Evolutionary conservation across 2,113 vertebrate species (phyloP).

Genomic region (Oryzias celebensis): DNA sequence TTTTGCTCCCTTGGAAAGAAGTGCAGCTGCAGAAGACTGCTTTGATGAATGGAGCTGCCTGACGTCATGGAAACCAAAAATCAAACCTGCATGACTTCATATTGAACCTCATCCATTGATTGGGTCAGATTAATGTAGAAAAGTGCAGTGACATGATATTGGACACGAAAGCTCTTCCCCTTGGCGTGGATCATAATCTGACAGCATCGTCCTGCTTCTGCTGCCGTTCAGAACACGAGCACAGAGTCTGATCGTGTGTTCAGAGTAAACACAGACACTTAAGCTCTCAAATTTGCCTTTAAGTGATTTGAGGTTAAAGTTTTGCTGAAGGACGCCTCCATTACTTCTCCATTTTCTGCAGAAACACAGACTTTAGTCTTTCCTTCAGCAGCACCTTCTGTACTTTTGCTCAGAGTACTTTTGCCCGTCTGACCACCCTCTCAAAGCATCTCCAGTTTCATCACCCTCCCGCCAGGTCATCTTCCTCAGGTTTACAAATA

Average conservation of each 20-base stretch:
- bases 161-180: no score
- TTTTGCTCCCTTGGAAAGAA: no score
- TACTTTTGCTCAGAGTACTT: conserved; percentile 19
- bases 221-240: background rate
- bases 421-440: background rate
- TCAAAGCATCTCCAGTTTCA: conserved; percentile 38
- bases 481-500: conserved; percentile 41
- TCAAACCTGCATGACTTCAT: no score
- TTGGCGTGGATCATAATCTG: background rate
- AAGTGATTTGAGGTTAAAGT: conserved; percentile 2
- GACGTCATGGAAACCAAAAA: no score
- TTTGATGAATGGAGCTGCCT: no score
- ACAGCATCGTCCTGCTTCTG: background rate
- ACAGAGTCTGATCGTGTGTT: background rate
- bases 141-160: no score
- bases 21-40: no score
- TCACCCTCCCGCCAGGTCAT: conserved; percentile 6
- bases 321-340: conserved; percentile 3
- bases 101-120: no score
- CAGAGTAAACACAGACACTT: conserved; percentile 1
- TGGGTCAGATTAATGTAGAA: no score
- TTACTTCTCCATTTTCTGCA: background rate
- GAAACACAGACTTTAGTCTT: conserved; percentile 1
- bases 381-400: conserved; percentile 13
- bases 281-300: background rate